Percentiles rank a stretch among this genome's conserved stretches.
phyloP scores from a whole-genome alignment of 2,888 invertebrate genomes.

The Eumerus sabulonum region DNA sequence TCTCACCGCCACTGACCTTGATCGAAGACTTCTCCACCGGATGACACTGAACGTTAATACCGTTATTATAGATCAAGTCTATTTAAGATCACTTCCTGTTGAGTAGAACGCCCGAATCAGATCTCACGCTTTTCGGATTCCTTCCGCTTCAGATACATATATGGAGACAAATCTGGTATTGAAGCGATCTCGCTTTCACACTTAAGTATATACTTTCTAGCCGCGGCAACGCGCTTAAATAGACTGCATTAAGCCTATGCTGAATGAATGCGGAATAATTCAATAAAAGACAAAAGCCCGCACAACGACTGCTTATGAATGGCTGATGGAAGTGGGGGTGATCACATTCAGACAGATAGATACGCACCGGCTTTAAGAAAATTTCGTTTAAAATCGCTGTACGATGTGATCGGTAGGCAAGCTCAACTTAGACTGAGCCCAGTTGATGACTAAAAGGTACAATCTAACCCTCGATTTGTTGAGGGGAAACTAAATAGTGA shows the following conservation, averaged over 20 bases:
- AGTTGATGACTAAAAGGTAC: slow-evolving; percentile 40
- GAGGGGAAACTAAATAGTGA: background rate
- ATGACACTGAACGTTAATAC: too few species aligned
- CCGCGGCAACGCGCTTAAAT: too few species aligned
- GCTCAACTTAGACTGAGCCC: slow-evolving; percentile 51
- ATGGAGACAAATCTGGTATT: background rate
- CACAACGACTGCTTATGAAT: background rate
- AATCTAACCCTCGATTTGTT: slow-evolving; percentile 19
- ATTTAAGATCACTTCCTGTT: too few species aligned
- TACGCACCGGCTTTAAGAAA: too few species aligned
- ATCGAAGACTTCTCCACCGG: too few species aligned
- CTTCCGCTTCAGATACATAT: slow-evolving; percentile 17
- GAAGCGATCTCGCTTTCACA: too few species aligned
- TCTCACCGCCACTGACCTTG: too few species aligned
- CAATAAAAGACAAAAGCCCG: slow-evolving; percentile 43
- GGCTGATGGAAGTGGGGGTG: too few species aligned
- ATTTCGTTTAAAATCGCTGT: slow-evolving; percentile 17
- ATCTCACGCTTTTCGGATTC: background rate
- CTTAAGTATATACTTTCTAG: too few species aligned
- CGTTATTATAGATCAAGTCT: too few species aligned
- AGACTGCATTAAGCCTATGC: slow-evolving; percentile 2
- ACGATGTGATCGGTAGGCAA: slow-evolving; percentile 37
- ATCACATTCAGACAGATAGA: too few species aligned
- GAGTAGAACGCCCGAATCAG: too few species aligned
- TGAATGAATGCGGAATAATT: slow-evolving; percentile 26